Conservation (phyloP, 2,888 invertebrate genomes). For the Acleris laterana region DNA sequence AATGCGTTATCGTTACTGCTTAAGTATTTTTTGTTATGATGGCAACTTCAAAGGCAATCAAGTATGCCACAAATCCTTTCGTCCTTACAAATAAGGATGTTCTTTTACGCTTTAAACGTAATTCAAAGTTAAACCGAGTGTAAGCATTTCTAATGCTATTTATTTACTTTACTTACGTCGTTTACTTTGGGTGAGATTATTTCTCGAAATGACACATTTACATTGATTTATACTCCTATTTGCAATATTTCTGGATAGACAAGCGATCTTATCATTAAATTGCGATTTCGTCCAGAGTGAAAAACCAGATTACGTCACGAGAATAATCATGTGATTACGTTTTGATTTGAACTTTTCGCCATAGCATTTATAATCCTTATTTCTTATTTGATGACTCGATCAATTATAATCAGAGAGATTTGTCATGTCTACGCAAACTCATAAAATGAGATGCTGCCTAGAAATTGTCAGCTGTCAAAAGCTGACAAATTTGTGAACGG, state of each 20-base stretch:
- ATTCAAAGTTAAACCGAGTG: conserved; percentile 47
- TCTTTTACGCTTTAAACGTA: conserved; percentile 48
- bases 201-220: too few species aligned
- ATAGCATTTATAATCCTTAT: too few species aligned
- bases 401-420: neutral
- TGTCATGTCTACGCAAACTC: neutral
- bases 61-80: conserved; percentile 29
- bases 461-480: neutral
- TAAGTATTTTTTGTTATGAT: conserved; percentile 20
- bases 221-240: too few species aligned
- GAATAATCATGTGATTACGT: too few species aligned
- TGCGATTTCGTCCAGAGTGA: too few species aligned
- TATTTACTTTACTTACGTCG: conserved; percentile 16
- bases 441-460: too few species aligned
- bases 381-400: neutral
- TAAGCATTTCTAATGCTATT: conserved; percentile 41
- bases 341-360: too few species aligned
- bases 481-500: too few species aligned
- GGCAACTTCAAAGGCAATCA: conserved; percentile 30
- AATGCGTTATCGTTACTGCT: conserved; percentile 8
- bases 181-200: neutral
- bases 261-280: too few species aligned
- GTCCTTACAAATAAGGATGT: conserved; percentile 41
- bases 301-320: too few species aligned
- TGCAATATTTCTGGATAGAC: too few species aligned